phyloP scores from a whole-genome alignment of 1,140 invertebrate genomes.

The Apocrypta bakeri region DNA sequence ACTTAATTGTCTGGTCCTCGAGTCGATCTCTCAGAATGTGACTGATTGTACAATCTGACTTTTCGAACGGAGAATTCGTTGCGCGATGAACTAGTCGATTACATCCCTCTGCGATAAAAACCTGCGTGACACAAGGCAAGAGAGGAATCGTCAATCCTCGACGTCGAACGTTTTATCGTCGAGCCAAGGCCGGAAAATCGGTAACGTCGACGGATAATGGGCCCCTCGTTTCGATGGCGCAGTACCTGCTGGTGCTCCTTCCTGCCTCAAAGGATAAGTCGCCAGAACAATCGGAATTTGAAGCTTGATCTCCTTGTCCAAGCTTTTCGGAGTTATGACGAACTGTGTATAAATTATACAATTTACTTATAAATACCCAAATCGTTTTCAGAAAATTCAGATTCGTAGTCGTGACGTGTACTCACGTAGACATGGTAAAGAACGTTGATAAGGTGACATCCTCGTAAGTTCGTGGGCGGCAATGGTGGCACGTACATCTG shows the following conservation, averaged over 20 bases:
- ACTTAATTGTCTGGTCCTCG: background rate
- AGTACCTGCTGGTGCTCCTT: constrained; percentile 77
- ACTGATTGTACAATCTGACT: background rate
- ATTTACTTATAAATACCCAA: too few relatives aligned
- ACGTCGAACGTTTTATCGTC: constrained; percentile 80
- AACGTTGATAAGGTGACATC: constrained; percentile 95
- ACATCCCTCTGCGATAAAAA: background rate
- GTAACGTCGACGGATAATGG: constrained; percentile 92
- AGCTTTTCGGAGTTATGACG: constrained; percentile 90
- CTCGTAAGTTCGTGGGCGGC: constrained; percentile 95
- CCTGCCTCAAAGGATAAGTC: constrained; percentile 89
- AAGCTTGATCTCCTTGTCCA: constrained; percentile 93
- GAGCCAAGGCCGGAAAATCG: constrained; percentile 93
- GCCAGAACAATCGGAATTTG: constrained; percentile 94
- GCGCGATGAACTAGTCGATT: too few relatives aligned
- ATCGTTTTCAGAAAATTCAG: background rate
- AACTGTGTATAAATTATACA: constrained; percentile 82
- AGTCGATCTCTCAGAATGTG: background rate
- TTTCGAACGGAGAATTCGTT: background rate
- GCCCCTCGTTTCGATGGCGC: constrained; percentile 83
- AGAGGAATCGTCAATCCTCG: constrained; percentile 63
- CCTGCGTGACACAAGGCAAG: background rate
- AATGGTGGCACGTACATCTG: constrained; percentile 94
- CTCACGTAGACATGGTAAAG: constrained; percentile 96
- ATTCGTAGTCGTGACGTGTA: too few relatives aligned